Conservation (phyloP, 2,113 vertebrate genomes). For the Andinoacara biseriatus region DNA sequence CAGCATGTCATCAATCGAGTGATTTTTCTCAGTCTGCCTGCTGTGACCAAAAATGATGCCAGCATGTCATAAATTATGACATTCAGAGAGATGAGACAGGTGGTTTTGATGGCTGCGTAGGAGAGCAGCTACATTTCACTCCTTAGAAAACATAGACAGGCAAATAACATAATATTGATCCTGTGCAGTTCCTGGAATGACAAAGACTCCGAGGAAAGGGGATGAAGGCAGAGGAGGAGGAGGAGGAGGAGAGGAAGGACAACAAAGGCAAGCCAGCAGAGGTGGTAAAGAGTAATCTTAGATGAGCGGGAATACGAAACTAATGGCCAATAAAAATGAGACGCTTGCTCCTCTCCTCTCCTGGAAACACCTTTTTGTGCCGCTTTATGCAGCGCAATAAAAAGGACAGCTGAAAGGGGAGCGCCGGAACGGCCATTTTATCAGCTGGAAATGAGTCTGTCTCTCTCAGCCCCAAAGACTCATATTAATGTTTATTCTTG, state of each 20-base stretch:
- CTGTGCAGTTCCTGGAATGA: slow-evolving; percentile 39
- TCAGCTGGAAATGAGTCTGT: slow-evolving; percentile 53
- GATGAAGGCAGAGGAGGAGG: background rate
- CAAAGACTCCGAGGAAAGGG: background rate
- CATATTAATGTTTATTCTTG: slow-evolving; percentile 35
- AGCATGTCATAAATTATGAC: slow-evolving; percentile 18
- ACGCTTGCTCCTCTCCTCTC: slow-evolving; percentile 6
- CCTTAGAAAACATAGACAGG: slow-evolving; percentile 17
- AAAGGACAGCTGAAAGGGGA: slow-evolving; percentile 24
- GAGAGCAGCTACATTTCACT: slow-evolving; percentile 31
- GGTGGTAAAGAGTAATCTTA: background rate
- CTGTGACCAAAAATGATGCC: background rate
- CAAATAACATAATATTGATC: slow-evolving; percentile 58
- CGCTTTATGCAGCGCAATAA: slow-evolving; percentile 52
- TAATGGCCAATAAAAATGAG: slow-evolving; percentile 46
- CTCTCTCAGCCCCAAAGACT: slow-evolving; percentile 36
- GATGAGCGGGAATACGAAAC: slow-evolving; percentile 37
- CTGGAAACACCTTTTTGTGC: slow-evolving; percentile 33
- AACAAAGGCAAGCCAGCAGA: background rate
- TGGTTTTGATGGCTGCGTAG: background rate
- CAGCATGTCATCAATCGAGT: background rate
- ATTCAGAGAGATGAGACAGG: background rate
- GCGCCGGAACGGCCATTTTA: slow-evolving; percentile 42
- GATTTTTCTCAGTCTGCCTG: background rate
- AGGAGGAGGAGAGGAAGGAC: background rate